Evolutionary conservation across 2,888 invertebrate species (phyloP).

Genomic region (Drosophila fungiperda): DNA sequence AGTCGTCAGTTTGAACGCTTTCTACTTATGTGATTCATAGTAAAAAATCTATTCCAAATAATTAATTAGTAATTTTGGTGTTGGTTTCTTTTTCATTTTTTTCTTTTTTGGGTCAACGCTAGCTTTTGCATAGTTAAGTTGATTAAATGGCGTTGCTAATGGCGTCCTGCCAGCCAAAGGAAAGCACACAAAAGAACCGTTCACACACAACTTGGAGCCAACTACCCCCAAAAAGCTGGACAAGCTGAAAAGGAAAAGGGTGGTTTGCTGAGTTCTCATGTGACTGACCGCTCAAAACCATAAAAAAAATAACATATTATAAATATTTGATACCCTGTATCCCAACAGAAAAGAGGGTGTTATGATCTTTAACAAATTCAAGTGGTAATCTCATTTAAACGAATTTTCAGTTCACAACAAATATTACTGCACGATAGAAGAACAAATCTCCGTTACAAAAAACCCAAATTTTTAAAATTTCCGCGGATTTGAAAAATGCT

Average conservation of each 20-base stretch:
- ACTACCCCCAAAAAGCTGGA: neutral
- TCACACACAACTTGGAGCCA: neutral
- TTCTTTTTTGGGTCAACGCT: constrained; percentile 42
- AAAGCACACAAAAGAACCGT: neutral
- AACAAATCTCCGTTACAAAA: neutral
- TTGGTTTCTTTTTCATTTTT: constrained; percentile 1
- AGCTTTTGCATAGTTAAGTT: constrained; percentile 59
- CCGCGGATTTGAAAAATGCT: neutral
- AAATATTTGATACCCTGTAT: constrained; percentile 16
- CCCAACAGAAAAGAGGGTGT: neutral
- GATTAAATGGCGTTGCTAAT: constrained; percentile 78
- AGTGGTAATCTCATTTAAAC: neutral
- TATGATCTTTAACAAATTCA: neutral
- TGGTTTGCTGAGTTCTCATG: constrained; percentile 12
- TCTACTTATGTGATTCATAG: no score
- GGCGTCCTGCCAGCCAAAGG: constrained; percentile 19
- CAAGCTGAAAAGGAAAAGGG: neutral
- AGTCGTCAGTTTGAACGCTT: neutral
- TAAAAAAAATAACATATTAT: constrained; percentile 28
- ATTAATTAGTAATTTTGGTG: constrained; percentile 19
- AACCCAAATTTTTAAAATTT: neutral
- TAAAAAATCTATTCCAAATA: neutral
- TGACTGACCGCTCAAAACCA: constrained; percentile 47
- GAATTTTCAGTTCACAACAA: neutral
- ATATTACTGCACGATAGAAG: neutral